Conservation (phyloP, 2,888 invertebrate genomes). For the Dryobotodes eremita region DNA sequence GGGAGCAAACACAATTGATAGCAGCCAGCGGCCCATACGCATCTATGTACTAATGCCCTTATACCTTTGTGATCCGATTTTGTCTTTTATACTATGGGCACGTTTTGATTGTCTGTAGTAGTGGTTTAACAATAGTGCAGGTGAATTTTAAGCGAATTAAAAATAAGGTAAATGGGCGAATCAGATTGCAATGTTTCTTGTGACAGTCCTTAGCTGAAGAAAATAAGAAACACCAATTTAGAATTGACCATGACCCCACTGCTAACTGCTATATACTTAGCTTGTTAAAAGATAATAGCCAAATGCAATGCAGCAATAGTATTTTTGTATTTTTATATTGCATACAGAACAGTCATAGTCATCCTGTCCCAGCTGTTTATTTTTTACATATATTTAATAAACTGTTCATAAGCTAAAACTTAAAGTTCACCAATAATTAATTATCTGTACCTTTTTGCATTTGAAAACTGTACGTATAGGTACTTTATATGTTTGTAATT, state of each 20-base stretch:
- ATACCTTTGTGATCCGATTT: constrained; percentile 43
- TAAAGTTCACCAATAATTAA: too few relatives aligned
- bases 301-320: not conserved
- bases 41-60: constrained; percentile 63
- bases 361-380: too few relatives aligned
- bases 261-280: too few relatives aligned
- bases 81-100: constrained; percentile 24
- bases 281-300: not conserved
- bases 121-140: not conserved
- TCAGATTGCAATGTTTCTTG: not conserved
- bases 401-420: too few relatives aligned
- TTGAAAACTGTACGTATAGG: too few relatives aligned
- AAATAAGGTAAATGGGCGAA: not conserved
- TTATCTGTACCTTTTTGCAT: too few relatives aligned
- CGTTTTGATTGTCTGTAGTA: constrained; percentile 1
- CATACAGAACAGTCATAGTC: not conserved
- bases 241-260: too few relatives aligned
- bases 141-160: not conserved
- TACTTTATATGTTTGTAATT: too few relatives aligned
- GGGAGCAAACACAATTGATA: constrained; percentile 87
- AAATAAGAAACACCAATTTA: not conserved
- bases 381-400: too few relatives aligned
- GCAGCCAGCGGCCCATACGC: constrained; percentile 66
- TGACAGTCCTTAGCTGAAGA: not conserved
- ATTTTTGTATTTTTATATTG: not conserved